These are phyloP conservation scores for Pristionchus arcanus DNA, from an alignment of 2,888 invertebrate species.

Conservation along the genomic window DNA sequence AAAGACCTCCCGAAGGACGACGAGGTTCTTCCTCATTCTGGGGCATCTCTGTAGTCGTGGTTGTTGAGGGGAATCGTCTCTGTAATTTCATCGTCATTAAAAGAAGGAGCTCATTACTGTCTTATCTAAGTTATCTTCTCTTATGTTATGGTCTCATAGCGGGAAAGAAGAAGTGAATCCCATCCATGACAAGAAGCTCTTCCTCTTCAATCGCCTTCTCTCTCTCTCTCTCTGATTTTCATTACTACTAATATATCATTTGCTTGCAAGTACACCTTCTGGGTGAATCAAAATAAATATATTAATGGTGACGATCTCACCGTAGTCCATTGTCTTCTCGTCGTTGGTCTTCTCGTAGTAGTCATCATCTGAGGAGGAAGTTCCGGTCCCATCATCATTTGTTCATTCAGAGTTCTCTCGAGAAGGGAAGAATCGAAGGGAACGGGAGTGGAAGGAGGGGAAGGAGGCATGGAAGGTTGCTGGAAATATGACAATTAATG, in stretches of 20 bases:
- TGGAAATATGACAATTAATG: neutral
- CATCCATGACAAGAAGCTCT: no score
- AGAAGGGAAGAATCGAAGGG: slow-evolving; percentile 25
- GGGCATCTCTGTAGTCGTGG: neutral
- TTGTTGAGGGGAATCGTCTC: neutral
- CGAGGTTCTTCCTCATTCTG: neutral
- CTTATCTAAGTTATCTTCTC: no score
- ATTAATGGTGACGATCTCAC: no score
- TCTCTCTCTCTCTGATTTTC: no score
- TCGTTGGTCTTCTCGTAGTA: neutral
- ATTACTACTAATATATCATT: no score
- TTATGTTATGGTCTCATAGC: no score
- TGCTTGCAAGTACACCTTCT: no score
- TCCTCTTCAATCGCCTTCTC: no score
- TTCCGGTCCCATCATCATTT: slow-evolving; percentile 15
- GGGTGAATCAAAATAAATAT: no score
- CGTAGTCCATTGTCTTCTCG: neutral
- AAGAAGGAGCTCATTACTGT: no score
- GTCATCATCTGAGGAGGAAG: slow-evolving; percentile 5
- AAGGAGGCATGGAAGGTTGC: neutral
- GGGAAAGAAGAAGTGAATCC: no score
- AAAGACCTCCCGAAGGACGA: neutral
- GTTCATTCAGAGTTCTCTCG: slow-evolving; percentile 14
- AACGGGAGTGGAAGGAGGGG: slow-evolving; percentile 12
- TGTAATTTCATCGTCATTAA: neutral